Evolutionary conservation across 2,113 vertebrate genomes (phyloP).

Genomic region (Trogon melanurus): DNA sequence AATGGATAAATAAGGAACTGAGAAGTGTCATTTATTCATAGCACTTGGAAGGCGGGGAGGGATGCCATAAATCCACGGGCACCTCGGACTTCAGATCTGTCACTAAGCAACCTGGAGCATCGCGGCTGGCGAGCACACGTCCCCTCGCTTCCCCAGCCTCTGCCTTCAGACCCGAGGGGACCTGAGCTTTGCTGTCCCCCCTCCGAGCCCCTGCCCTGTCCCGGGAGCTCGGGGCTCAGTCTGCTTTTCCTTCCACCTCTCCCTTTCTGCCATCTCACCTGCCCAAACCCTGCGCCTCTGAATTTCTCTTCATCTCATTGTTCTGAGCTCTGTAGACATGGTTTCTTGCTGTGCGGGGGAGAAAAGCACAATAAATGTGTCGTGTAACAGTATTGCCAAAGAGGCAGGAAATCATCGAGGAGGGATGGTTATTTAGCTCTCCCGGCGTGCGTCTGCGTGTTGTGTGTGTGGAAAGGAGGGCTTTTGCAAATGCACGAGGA

Average conservation of each 20-base stretch:
- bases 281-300: background rate
- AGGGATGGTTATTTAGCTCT: background rate
- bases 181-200: fast-evolving
- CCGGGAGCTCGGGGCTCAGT: fast-evolving
- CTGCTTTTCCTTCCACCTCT: background rate
- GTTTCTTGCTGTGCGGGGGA: background rate
- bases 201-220: background rate
- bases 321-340: fast-evolving
- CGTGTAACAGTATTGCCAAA: fast-evolving
- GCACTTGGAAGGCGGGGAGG: background rate
- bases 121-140: fast-evolving
- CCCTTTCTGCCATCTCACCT: background rate
- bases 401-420: background rate
- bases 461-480: background rate
- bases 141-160: background rate
- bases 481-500: background rate
- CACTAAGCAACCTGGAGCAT: background rate
- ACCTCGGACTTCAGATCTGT: background rate
- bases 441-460: fast-evolving
- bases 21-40: slow-evolving; percentile 19
- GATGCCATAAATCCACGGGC: background rate
- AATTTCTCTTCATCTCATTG: background rate
- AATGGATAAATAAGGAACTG: slow-evolving; percentile 46
- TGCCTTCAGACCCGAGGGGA: background rate
- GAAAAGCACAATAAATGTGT: background rate